Evolutionary conservation across 2,888 invertebrate genomes (phyloP), one percentile per base, ranked within the genome.

Genomic region (Drosophila sordidula): DNA sequence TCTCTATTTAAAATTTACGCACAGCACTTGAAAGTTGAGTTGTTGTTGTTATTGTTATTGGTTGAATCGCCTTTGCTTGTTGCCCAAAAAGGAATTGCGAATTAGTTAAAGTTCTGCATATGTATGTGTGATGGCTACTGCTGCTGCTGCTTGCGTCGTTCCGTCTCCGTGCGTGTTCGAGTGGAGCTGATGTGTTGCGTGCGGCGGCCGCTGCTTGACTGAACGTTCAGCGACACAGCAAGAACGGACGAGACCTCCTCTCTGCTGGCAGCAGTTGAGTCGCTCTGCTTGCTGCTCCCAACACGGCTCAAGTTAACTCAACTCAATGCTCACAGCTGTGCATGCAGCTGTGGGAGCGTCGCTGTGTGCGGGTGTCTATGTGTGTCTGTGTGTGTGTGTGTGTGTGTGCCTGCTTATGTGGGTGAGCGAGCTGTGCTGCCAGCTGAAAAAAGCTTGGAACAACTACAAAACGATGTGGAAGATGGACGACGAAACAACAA

Each of bases 131-230:
- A 46, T 75, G 61, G 73, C 56, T 58, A 34, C 29, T 41, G 51
- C 26, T 26, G 41, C 46, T 78, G 75, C 45, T 71, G 65, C 72
- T 78, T 47, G 70, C 74, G 75, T 64, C 64, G 69, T 64, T 69
- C 75, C 61, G 65, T 70, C 70, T 54, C 78, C 78, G 54, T 78
- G 63, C 68, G 74, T 59, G 46, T 67, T 67, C 62, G 38, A 42
- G 16, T 52, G 42, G 62, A 68, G 74, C 75, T 70, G 75, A 51
- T 75, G 70, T 56, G 70, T 59, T 75, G 70, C 75, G 78, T 75
- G 70, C 78, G 76, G 50, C 78, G 76, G 78, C 78, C 75, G 75
- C 76, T 76, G 74, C 70, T 76, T 76, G 70, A 76, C 78, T 76
- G 75, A 59, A 57, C 46, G 59, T 6, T 29, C 16, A 18, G 32